Conservation (phyloP, 2,113 vertebrate species). For the Martes martes region DNA sequence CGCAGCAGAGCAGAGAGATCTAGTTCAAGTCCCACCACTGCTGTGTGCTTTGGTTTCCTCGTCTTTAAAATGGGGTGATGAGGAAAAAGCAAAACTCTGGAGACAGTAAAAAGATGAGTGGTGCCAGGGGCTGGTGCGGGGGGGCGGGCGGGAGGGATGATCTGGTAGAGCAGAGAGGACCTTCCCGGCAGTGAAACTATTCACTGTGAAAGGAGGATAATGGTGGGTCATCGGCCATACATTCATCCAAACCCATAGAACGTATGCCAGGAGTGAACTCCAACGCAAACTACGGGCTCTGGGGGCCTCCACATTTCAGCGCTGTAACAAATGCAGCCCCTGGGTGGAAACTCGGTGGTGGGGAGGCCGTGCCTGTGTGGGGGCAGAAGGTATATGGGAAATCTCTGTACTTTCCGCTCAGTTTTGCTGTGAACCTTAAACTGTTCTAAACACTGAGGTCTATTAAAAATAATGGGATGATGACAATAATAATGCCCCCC, state of each 20-base stretch:
- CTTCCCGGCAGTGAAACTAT: background rate
- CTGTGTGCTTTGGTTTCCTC: background rate
- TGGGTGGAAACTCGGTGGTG: background rate
- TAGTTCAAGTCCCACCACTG: background rate
- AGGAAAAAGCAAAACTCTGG: background rate
- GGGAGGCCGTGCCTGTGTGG: background rate
- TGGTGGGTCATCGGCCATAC: background rate
- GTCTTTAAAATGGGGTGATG: background rate
- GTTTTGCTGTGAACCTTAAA: background rate
- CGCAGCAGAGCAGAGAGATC: background rate
- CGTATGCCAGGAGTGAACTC: background rate
- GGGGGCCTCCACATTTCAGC: background rate
- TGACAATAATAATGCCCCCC: background rate
- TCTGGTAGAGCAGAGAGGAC: accelerated
- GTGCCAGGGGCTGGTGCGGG: background rate
- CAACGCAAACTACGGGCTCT: background rate
- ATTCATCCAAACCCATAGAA: background rate
- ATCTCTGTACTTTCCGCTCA: background rate
- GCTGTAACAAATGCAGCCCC: background rate
- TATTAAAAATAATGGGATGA: background rate
- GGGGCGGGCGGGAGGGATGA: background rate
- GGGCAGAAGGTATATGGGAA: background rate
- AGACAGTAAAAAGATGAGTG: background rate
- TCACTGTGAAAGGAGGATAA: background rate
- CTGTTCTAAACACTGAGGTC: background rate